Evolutionary conservation across 1,140 invertebrate genomes (phyloP), one percentile per base, ranked within the genome.

Genomic region (Whitmania pigra): DNA sequence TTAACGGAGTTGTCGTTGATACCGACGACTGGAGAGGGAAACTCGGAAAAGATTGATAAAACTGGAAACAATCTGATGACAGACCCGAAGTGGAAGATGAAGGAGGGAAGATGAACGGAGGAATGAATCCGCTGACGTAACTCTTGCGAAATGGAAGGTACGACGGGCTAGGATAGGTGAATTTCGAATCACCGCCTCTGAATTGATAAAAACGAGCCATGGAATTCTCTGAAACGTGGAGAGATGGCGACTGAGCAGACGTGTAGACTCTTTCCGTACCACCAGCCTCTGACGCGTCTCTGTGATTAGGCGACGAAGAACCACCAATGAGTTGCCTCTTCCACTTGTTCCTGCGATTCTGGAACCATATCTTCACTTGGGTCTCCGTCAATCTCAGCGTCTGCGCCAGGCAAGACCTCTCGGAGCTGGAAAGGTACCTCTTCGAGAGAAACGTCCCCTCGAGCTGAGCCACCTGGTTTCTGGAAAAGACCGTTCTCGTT

Each of bases 331-430:
- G 90, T 79, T 94, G 93, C 70, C 94, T 86, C 81, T 98, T 98
- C 69, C 94, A 97, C 80, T 98, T 98, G 85, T 98, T 97, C 2
- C 93, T 86, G 53, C 94, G 86, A 84, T 98, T 97, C 82, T 97
- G 94, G 82, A 97, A 97, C 92, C 91, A 93, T 49, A 93, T 93
- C 80, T 89, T 89, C 54, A 87, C 85, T 75, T 79, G 88, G 13
- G 80, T 82, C 75, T 82, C 81, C 15, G 81, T 82, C 11, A 82
- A 76, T 74, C 82, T 82, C n/a, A 83, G 71, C 2, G 76, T 75
- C 18, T 91, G 88, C 0, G 94, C 94, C 55, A 97, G 84, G 76
- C 95, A 88, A 71, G 94, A 91, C 57, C 94, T 83, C 82, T 98
- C 94, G 0, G 94, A 92, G 0, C 93, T 93, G 2, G 93, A 95